These are phyloP conservation scores for Mimumesa dahlbomi DNA, from an alignment of 2,888 invertebrate genomes.

Conservation along the genomic window DNA sequence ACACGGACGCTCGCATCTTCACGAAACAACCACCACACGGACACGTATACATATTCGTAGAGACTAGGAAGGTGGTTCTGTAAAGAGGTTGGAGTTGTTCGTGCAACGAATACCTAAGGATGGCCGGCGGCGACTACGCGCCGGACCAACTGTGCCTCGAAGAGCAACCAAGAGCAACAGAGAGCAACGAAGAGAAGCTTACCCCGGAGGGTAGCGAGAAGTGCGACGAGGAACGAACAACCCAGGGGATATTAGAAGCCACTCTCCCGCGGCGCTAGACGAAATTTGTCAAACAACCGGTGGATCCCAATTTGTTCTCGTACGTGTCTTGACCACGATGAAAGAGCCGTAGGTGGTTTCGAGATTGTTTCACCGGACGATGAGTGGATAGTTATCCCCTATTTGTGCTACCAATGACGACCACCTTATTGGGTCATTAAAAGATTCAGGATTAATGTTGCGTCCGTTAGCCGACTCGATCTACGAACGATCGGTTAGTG, in stretches of 20 bases:
- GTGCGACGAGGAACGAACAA: constrained; percentile 39
- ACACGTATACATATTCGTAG: constrained; percentile 31
- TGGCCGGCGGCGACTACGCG: constrained; percentile 49
- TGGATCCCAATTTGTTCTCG: constrained; percentile 68
- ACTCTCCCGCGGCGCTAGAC: constrained; percentile 72
- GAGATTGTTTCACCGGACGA: constrained; percentile 37
- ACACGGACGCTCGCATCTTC: neutral
- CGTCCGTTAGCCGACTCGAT: constrained; percentile 14
- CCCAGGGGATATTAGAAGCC: constrained; percentile 61
- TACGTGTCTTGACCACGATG: constrained; percentile 58
- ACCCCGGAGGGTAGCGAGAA: constrained; percentile 13
- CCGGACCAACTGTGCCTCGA: constrained; percentile 35
- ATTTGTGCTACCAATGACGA: constrained; percentile 37
- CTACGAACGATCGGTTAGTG: neutral
- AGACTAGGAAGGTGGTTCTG: constrained; percentile 37
- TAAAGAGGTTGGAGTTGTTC: constrained; percentile 41
- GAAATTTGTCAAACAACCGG: constrained; percentile 70
- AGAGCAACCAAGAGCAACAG: constrained; percentile 11
- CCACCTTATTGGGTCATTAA: constrained; percentile 40
- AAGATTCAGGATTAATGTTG: constrained; percentile 36
- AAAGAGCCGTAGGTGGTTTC: constrained; percentile 58
- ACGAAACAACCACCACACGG: constrained; percentile 12
- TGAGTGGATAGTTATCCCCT: constrained; percentile 39
- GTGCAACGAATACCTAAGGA: constrained; percentile 65
- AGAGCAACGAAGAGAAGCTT: neutral